A percentile compares a stretch with the other conserved stretches of the same genome.
Evolutionary conservation across 2,888 invertebrate genomes (phyloP).

Genomic region (Hemicrepidius hirtus): DNA sequence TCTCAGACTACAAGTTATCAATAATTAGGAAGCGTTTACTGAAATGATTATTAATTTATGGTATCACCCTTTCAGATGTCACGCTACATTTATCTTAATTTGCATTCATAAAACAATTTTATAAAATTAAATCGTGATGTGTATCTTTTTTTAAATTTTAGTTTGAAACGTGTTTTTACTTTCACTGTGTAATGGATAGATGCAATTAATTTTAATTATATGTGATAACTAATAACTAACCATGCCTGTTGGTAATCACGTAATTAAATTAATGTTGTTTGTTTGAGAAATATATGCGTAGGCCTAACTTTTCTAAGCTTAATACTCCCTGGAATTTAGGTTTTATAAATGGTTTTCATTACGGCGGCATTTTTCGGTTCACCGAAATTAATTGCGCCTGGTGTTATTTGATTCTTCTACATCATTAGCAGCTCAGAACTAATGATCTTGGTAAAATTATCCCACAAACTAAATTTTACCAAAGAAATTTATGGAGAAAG

Average conservation of each 20-base stretch:
- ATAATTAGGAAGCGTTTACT: slow-evolving; percentile 38
- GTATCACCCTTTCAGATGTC: background rate
- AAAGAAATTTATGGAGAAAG: background rate
- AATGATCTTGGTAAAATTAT: slow-evolving; percentile 42
- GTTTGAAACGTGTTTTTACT: background rate
- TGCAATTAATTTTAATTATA: slow-evolving; percentile 17
- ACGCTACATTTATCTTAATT: background rate
- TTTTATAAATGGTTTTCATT: slow-evolving; percentile 49
- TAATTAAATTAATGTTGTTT: slow-evolving; percentile 39
- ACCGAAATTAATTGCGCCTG: slow-evolving; percentile 43
- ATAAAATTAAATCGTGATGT: background rate
- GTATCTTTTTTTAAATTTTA: no score
- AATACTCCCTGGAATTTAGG: slow-evolving; percentile 39
- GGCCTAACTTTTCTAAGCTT: slow-evolving; percentile 39
- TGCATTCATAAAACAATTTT: background rate
- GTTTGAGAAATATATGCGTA: slow-evolving; percentile 29
- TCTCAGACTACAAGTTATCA: slow-evolving; percentile 30
- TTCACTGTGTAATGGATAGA: background rate
- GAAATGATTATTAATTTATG: slow-evolving; percentile 4
- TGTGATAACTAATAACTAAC: slow-evolving; percentile 6
- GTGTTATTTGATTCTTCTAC: slow-evolving; percentile 48
- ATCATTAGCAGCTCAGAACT: slow-evolving; percentile 46
- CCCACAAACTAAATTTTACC: slow-evolving; percentile 11
- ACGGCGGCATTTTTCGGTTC: slow-evolving; percentile 41
- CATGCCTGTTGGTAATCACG: slow-evolving; percentile 20